Conservation (phyloP, 2,113 vertebrate genomes). For the Fregetta grallaria region DNA sequence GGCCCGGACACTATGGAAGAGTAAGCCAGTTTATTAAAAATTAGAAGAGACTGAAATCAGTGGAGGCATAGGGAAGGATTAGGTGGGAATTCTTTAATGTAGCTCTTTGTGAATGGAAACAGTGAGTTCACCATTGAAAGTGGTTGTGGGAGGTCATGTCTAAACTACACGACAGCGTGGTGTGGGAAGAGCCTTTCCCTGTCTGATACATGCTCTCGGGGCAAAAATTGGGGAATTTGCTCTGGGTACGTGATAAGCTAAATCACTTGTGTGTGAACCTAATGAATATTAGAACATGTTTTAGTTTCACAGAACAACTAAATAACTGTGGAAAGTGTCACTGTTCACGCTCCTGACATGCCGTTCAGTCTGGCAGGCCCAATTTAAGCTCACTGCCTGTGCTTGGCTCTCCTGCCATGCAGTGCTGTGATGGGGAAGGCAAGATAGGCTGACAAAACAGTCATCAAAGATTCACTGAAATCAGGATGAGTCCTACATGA, state of each 20-base stretch:
- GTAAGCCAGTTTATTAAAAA: not conserved
- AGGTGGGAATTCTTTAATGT: not conserved
- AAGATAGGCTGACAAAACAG: slow-evolving; percentile 6
- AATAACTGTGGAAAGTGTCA: not conserved
- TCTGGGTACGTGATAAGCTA: not conserved
- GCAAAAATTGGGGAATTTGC: not conserved
- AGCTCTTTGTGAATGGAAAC: not conserved
- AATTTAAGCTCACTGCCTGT: not conserved
- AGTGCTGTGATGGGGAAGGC: not conserved
- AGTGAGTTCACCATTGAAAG: not conserved
- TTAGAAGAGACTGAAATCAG: not conserved
- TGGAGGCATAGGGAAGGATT: not conserved
- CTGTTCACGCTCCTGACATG: not conserved
- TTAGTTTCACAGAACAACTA: not conserved
- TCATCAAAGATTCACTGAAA: not conserved
- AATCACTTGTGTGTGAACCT: not conserved
- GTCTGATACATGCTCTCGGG: not conserved
- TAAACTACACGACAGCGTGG: fast-evolving
- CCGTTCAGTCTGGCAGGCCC: not conserved
- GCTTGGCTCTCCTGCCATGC: not conserved
- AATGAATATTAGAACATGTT: not conserved
- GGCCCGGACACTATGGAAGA: not conserved
- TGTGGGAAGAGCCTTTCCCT: not conserved
- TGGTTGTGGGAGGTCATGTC: not conserved
- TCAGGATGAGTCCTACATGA: not conserved